Percentiles rank a stretch among this genome's conserved stretches.
phyloP scores from a whole-genome alignment of 2,113 vertebrate genomes.

The Pogonocichla stellata region DNA sequence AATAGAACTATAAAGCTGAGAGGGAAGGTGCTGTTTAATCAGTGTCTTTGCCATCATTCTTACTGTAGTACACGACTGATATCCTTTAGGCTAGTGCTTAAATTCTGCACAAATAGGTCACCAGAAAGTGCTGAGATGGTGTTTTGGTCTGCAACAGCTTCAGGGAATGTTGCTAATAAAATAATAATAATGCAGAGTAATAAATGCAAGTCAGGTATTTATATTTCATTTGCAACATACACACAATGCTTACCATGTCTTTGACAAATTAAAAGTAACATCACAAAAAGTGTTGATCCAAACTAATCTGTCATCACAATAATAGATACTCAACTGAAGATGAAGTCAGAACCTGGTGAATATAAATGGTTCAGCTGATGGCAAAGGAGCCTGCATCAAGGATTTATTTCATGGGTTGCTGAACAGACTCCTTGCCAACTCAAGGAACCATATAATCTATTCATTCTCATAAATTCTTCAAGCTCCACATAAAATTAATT shows the following conservation, averaged over 20 bases:
- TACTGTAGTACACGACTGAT: neutral
- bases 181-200: neutral
- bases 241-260: neutral
- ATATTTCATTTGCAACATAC: neutral
- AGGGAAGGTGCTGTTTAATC: neutral
- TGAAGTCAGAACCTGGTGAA: neutral
- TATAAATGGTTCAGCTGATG: neutral
- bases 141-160: neutral
- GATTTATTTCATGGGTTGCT: neutral
- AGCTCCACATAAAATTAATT: neutral
- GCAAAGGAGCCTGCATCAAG: neutral
- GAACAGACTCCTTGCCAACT: neutral
- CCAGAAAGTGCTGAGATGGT: neutral
- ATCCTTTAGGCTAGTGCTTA: neutral
- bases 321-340: neutral
- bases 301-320: neutral
- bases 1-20: neutral
- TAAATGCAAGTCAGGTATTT: neutral
- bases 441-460: neutral
- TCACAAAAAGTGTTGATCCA: neutral
- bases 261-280: neutral
- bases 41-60: neutral
- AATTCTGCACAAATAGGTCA: neutral
- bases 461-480: conserved; percentile 7
- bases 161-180: neutral